Evolutionary conservation across 1,140 invertebrate species (phyloP).

Genomic region (Bombus cullumanus): DNA sequence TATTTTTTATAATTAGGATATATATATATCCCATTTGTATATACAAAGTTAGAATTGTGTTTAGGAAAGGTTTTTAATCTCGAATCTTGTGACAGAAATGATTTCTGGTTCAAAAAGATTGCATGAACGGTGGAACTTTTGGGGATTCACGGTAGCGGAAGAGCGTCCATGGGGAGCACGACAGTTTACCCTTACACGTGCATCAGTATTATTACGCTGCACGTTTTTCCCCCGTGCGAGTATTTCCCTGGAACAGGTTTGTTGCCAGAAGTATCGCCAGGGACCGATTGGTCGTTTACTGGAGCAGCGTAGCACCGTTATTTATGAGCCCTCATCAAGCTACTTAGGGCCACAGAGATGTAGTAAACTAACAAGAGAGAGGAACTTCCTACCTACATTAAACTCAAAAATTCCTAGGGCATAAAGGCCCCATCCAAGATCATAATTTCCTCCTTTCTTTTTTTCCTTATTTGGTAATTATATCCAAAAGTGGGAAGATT

Average conservation of each 20-base stretch:
- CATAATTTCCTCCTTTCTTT: neutral
- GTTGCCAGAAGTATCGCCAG: constrained; percentile 34
- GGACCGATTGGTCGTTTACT: constrained; percentile 59
- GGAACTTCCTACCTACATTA: neutral
- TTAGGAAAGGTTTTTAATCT: too few relatives aligned
- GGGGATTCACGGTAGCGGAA: constrained; percentile 4
- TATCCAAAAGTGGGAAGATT: neutral
- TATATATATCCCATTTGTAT: too few relatives aligned
- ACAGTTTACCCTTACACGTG: constrained; percentile 50
- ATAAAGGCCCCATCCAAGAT: neutral
- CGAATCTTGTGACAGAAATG: neutral
- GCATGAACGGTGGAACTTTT: constrained; percentile 4
- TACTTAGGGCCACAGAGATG: constrained; percentile 25
- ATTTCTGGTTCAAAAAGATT: neutral
- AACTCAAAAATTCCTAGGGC: neutral
- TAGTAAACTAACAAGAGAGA: too few relatives aligned
- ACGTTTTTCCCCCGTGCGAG: constrained; percentile 29
- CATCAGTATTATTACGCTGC: constrained; percentile 52
- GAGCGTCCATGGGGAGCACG: constrained; percentile 22
- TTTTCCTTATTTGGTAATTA: neutral
- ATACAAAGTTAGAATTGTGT: neutral
- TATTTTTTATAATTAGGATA: neutral
- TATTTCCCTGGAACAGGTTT: neutral
- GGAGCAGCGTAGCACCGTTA: constrained; percentile 33
- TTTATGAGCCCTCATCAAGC: constrained; percentile 46